Conservation (phyloP, 2,797 vertebrate species). For the Momotus momota region DNA sequence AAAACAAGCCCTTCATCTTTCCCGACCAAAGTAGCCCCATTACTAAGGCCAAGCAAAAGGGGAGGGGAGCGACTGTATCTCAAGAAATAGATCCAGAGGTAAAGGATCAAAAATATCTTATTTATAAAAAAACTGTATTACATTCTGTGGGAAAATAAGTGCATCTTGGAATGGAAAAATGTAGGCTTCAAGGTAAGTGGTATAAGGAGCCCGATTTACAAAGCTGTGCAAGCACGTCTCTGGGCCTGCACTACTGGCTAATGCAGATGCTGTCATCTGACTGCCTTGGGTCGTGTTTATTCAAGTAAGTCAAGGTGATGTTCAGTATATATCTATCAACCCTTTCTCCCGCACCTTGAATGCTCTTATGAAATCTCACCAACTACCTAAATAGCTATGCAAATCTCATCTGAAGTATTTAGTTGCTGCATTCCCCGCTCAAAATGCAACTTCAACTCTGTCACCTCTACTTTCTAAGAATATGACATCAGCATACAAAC, state of each 20-base stretch:
- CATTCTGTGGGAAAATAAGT: background rate
- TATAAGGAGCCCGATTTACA: background rate
- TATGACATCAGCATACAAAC: slow-evolving; percentile 11
- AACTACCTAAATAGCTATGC: slow-evolving; percentile 47
- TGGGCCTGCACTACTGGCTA: background rate
- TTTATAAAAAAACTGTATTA: background rate
- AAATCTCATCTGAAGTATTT: slow-evolving; percentile 49
- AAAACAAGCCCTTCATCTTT: background rate
- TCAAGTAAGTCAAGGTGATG: slow-evolving; percentile 41
- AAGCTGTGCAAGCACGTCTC: background rate
- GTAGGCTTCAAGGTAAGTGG: background rate
- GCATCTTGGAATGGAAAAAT: background rate
- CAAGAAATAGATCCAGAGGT: background rate
- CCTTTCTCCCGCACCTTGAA: background rate
- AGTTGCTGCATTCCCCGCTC: background rate
- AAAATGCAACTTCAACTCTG: slow-evolving; percentile 36
- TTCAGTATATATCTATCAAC: background rate
- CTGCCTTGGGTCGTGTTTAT: background rate
- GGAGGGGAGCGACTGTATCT: fast-evolving
- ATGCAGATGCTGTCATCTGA: background rate
- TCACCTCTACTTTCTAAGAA: slow-evolving; percentile 38
- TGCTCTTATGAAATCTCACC: slow-evolving; percentile 48
- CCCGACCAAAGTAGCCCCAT: background rate
- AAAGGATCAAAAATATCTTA: background rate
- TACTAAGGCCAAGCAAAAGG: background rate